These are phyloP conservation scores for Dendrolimus punctatus DNA, from an alignment of 1,140 invertebrate species.

Conservation along the genomic window DNA sequence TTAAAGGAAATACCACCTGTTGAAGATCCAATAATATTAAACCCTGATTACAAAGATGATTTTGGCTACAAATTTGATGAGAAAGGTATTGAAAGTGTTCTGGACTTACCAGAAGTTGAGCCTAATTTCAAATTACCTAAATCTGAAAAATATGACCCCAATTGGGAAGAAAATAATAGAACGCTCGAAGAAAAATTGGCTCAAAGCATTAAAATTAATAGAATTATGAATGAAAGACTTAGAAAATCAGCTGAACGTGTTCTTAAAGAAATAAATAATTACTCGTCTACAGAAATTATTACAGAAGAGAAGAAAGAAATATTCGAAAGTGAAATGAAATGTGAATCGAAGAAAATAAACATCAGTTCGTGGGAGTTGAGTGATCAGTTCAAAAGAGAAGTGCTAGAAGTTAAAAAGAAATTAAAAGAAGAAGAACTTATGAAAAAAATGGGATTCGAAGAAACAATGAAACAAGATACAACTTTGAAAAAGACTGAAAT, in stretches of 20 bases:
- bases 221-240: not conserved
- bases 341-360: constrained; percentile 6
- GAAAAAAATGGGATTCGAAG: constrained; percentile 6
- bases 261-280: not conserved
- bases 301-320: constrained; percentile 4
- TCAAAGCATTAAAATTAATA: constrained; percentile 4
- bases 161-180: constrained; percentile 28
- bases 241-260: not conserved
- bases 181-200: constrained; percentile 12
- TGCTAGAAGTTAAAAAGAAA: not conserved
- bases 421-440: not conserved
- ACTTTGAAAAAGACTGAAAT: constrained; percentile 6
- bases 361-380: constrained; percentile 4
- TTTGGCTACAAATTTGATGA: constrained; percentile 18
- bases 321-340: constrained; percentile 3
- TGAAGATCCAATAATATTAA: constrained; percentile 50
- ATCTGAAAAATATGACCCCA: constrained; percentile 48
- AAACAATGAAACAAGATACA: constrained; percentile 11
- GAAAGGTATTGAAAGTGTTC: not conserved
- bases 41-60: constrained; percentile 39
- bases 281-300: not conserved
- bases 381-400: constrained; percentile 1
- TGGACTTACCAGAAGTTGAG: constrained; percentile 6
- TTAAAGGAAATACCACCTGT: constrained; percentile 32
- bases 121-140: constrained; percentile 49